Evolutionary conservation across 2,797 vertebrate species (phyloP).

Genomic region (Eupleurogrammus muticus): DNA sequence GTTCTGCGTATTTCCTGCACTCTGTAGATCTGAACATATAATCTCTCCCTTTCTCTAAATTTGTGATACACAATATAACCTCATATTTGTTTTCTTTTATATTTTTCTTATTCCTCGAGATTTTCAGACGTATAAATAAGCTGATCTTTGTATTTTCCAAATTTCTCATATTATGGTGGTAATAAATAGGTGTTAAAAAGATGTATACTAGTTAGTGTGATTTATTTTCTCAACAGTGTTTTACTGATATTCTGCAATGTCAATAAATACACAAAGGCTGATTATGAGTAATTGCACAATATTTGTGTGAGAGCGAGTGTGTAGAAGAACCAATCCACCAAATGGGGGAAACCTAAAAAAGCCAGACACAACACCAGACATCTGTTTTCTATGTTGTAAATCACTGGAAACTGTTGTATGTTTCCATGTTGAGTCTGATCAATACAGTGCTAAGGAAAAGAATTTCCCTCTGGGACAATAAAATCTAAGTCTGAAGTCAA

Average conservation of each 20-base stretch:
- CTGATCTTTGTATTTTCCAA: constrained; percentile 90
- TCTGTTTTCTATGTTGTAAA: background rate
- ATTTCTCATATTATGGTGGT: constrained; percentile 88
- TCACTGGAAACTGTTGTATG: background rate
- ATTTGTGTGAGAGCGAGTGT: background rate
- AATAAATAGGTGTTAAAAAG: constrained; percentile 88
- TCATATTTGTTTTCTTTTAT: constrained; percentile 85
- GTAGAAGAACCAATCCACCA: background rate
- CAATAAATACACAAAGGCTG: background rate
- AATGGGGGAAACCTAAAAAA: constrained; percentile 21
- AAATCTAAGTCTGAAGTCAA: background rate
- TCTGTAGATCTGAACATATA: constrained; percentile 66
- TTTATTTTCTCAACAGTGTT: constrained; percentile 15
- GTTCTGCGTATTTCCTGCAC: constrained; percentile 58
- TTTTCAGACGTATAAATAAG: constrained; percentile 85
- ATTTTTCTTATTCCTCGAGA: constrained; percentile 85
- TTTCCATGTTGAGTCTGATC: too few relatives aligned
- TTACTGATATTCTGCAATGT: background rate
- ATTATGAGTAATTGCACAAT: too few relatives aligned
- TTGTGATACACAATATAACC: constrained; percentile 84
- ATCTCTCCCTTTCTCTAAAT: constrained; percentile 75
- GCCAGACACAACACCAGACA: background rate
- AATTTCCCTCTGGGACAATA: too few relatives aligned
- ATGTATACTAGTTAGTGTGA: background rate
- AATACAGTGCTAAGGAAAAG: too few relatives aligned